Conservation (phyloP, 2,888 invertebrate genomes). For the Drosophila acutilabella region DNA sequence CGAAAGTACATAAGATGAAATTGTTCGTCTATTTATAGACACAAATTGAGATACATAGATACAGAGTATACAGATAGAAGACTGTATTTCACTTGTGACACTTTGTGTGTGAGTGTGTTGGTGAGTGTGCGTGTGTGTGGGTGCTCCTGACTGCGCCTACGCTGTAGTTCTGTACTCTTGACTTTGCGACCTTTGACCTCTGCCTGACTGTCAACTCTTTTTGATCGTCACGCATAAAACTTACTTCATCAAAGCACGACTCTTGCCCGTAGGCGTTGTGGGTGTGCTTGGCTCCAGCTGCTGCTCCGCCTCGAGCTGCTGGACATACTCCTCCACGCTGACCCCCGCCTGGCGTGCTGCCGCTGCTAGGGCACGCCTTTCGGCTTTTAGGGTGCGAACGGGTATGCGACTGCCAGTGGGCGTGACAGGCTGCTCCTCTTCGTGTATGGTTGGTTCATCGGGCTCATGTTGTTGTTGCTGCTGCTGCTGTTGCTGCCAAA, state of each 20-base stretch:
- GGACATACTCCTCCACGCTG: conserved; percentile 61
- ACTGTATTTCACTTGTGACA: conserved; percentile 12
- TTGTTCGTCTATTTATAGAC: conserved; percentile 44
- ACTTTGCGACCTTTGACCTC: conserved; percentile 40
- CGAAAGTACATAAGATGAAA: conserved; percentile 29
- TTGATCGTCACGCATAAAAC: conserved; percentile 63
- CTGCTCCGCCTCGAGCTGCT: conserved; percentile 46
- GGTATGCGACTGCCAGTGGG: conserved; percentile 83
- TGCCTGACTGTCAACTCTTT: conserved; percentile 59
- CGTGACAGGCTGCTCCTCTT: conserved; percentile 48
- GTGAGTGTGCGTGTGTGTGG: conserved; percentile 36
- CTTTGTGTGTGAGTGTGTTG: conserved; percentile 26
- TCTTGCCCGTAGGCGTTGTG: conserved; percentile 62
- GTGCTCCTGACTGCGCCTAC: conserved; percentile 46
- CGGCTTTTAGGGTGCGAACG: conserved; percentile 84
- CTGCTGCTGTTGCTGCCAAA: conserved; percentile 64
- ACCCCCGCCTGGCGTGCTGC: conserved; percentile 71
- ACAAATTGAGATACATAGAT: conserved; percentile 30
- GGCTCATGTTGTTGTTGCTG: conserved; percentile 48
- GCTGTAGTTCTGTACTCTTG: conserved; percentile 36
- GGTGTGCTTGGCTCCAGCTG: conserved; percentile 30
- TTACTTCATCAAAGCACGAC: conserved; percentile 81
- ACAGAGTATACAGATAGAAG: conserved; percentile 25
- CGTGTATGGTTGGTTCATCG: conserved; percentile 63
- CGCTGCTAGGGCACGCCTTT: conserved; percentile 80